Base-by-base conservation (phyloP, 2,113 vertebrate species). In the Leptobrachium ailaonicum region DNA sequence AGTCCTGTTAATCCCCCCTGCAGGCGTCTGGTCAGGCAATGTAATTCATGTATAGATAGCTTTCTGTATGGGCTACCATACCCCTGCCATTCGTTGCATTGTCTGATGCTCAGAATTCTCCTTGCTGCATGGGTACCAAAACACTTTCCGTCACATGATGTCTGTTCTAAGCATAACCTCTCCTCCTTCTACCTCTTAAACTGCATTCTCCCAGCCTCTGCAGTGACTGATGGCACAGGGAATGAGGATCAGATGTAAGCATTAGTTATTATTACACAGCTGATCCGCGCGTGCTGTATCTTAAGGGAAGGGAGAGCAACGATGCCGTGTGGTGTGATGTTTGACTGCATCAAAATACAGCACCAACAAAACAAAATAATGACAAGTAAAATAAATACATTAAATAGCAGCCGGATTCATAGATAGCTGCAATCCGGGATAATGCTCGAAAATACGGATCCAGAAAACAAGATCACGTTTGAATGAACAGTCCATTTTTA, bases 41-140 rank as follows among this genome's bases (percentile, higher is more conserved):
- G 64, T n/a, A 75, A 62, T 53, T 40, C 64, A 81, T 75, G 71
- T 67, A 50, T 68, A 40, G 62, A 69, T 44, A 75, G 79, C 72
- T 75, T 43, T 56, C 60, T 75, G 71, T 14, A 75, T 69, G n/a
- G 12, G 45, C 66, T 69, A 62, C 2, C 53, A 75, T 47, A 81
- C 12, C 13, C 71, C 72, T 50, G 53, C 66, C 50, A 75, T 81
- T 66, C 79, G 71, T 63, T 68, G 72, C 45, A 75, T 75, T 69
- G 71, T 62, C 71, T 81, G 66, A 73, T 60, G 50, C 50, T 14
- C 42, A 47, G 64, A 62, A 81, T 71, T 81, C 56, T 74, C 53
- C 79, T 81, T 73, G 64, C 79, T 81, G 79, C 79, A 75, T 75
- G 79, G 79, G 79, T 81, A 81, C 79, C 79, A 81, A 81, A 81